These are phyloP conservation scores for Belonocnema kinseyi DNA, from an alignment of 1,140 invertebrate genomes.

Conservation along the genomic window DNA sequence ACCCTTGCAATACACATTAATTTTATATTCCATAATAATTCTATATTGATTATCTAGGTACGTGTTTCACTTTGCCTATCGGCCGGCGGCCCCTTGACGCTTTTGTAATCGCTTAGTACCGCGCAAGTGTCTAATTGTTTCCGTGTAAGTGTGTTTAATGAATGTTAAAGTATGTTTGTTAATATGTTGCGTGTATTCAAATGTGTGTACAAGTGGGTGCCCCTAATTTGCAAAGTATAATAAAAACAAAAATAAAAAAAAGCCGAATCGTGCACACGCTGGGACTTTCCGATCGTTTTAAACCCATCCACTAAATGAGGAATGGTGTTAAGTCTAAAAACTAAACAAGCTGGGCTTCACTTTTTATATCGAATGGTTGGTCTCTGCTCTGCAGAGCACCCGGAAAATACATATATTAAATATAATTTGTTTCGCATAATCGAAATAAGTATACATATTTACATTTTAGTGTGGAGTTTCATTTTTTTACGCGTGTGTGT, in stretches of 20 bases:
- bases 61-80: slow-evolving; percentile 41
- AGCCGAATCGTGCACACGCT: no score
- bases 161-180: slow-evolving; percentile 1
- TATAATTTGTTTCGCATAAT: slow-evolving; percentile 1
- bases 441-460: slow-evolving; percentile 10
- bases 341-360: neutral
- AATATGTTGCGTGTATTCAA: slow-evolving; percentile 44
- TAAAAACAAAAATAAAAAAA: neutral
- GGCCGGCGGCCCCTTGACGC: slow-evolving; percentile 7
- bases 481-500: neutral
- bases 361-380: slow-evolving; percentile 11
- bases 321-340: neutral
- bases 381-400: slow-evolving; percentile 54
- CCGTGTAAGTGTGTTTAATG: slow-evolving; percentile 12
- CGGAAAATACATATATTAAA: slow-evolving; percentile 20
- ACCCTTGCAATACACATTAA: slow-evolving; percentile 55
- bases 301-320: no score
- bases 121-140: slow-evolving; percentile 30
- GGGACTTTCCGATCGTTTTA: no score
- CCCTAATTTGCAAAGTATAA: slow-evolving; percentile 12
- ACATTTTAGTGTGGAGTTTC: neutral
- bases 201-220: slow-evolving; percentile 49
- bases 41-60: slow-evolving; percentile 67
- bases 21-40: slow-evolving; percentile 59
- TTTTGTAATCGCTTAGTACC: slow-evolving; percentile 37